Evolutionary conservation across 1,140 invertebrate genomes (phyloP).

Genomic region (Drosophila sp.): DNA sequence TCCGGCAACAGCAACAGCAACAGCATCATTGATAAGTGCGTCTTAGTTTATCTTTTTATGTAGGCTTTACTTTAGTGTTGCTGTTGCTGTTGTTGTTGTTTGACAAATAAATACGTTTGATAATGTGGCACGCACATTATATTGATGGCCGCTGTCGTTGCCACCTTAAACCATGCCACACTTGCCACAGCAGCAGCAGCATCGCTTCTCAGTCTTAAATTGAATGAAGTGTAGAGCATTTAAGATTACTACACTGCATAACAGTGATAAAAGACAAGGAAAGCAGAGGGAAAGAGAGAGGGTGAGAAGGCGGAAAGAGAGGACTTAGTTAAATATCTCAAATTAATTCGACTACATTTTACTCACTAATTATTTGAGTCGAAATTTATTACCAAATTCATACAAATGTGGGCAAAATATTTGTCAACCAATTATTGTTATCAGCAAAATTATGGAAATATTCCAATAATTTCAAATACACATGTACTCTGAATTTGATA

Average conservation of each 20-base stretch:
- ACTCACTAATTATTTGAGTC: background rate
- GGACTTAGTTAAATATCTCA: background rate
- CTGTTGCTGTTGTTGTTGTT: conserved; percentile 51
- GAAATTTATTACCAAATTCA: background rate
- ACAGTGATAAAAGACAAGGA: background rate
- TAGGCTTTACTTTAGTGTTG: conserved; percentile 25
- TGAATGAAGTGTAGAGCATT: conserved; percentile 59
- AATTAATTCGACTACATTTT: background rate
- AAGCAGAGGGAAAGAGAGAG: too few species aligned
- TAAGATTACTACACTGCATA: conserved; percentile 33
- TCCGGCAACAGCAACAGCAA: conserved; percentile 5
- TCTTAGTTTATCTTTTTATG: conserved; percentile 70
- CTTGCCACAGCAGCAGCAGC: background rate
- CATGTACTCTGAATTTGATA: too few species aligned
- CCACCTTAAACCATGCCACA: background rate
- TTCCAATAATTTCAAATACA: too few species aligned
- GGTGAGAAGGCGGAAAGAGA: too few species aligned
- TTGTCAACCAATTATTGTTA: background rate
- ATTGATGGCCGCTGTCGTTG: conserved; percentile 48
- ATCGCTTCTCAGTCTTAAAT: conserved; percentile 43
- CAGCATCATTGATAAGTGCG: conserved; percentile 55
- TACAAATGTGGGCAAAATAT: background rate
- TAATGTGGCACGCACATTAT: conserved; percentile 69
- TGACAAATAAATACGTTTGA: conserved; percentile 75
- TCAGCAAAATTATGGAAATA: too few species aligned